Percentiles rank a stretch among this genome's conserved stretches.
Evolutionary conservation across 2,797 vertebrate species (phyloP).

Genomic region (Clarias pachynema): DNA sequence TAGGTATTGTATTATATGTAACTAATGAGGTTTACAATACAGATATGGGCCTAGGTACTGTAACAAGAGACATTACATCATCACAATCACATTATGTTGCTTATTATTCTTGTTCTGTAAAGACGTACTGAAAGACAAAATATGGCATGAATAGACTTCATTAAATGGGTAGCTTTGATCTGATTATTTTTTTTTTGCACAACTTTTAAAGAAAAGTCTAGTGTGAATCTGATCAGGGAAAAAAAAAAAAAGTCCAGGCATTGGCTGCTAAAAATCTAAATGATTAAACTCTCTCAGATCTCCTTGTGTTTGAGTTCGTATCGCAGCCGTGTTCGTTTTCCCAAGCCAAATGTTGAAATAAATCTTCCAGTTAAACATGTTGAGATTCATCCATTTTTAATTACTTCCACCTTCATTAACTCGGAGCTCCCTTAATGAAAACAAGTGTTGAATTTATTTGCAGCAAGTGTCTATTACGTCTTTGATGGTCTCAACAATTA

Average conservation of each 20-base stretch:
- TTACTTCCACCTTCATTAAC: slow-evolving; percentile 89
- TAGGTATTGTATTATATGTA: background rate
- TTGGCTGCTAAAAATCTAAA: slow-evolving; percentile 16
- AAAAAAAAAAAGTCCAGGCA: background rate
- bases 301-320: slow-evolving; percentile 42
- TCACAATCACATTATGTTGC: background rate
- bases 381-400: slow-evolving; percentile 92
- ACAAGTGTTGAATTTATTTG: slow-evolving; percentile 91
- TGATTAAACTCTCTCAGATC: slow-evolving; percentile 52
- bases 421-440: slow-evolving; percentile 84
- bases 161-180: background rate
- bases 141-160: background rate
- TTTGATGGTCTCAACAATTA: slow-evolving; percentile 96
- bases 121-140: background rate
- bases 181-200: background rate
- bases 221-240: background rate
- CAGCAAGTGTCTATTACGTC: slow-evolving; percentile 89
- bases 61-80: background rate
- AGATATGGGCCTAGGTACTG: background rate
- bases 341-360: slow-evolving; percentile 88
- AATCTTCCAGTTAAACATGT: slow-evolving; percentile 89
- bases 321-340: slow-evolving; percentile 68
- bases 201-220: background rate
- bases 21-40: background rate
- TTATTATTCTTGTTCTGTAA: background rate